phyloP scores from a whole-genome alignment of 1,140 invertebrate species.

The Hesperophylax magnus region DNA sequence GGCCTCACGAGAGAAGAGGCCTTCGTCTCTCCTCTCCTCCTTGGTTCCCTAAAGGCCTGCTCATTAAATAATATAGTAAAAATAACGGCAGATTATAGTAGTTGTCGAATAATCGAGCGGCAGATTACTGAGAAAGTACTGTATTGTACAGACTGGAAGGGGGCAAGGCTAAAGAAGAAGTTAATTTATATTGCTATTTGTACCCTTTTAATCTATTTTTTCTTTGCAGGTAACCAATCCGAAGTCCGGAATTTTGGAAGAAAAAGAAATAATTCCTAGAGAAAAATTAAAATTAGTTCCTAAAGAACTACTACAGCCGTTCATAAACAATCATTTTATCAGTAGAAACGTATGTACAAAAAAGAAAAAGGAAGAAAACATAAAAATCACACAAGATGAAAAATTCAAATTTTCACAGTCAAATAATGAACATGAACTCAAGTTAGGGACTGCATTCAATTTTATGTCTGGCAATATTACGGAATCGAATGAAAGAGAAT shows the following conservation, averaged over 20 bases:
- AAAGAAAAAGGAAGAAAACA: background rate
- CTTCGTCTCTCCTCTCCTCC: too few relatives aligned
- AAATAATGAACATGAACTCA: background rate
- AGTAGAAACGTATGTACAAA: background rate
- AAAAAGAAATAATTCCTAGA: conserved; percentile 53
- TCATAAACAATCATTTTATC: conserved; percentile 47
- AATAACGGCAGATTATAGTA: too few relatives aligned
- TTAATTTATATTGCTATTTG: conserved; percentile 9
- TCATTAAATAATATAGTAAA: too few relatives aligned
- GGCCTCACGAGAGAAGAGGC: too few relatives aligned
- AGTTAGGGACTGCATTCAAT: background rate
- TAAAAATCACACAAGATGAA: too few relatives aligned
- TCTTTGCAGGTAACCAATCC: conserved; percentile 51
- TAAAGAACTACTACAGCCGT: conserved; percentile 47
- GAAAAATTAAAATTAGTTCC: conserved; percentile 49
- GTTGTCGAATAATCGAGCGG: too few relatives aligned
- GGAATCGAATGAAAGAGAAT: background rate
- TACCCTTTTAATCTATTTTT: conserved; percentile 9
- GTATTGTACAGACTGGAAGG: too few relatives aligned
- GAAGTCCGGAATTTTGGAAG: conserved; percentile 52
- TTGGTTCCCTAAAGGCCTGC: too few relatives aligned
- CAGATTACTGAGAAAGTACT: too few relatives aligned
- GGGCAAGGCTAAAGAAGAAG: background rate
- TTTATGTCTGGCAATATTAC: background rate
- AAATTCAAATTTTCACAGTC: too few relatives aligned